These are phyloP conservation scores for Alectura lathami DNA, from an alignment of 2,113 vertebrate species.

Conservation along the genomic window DNA sequence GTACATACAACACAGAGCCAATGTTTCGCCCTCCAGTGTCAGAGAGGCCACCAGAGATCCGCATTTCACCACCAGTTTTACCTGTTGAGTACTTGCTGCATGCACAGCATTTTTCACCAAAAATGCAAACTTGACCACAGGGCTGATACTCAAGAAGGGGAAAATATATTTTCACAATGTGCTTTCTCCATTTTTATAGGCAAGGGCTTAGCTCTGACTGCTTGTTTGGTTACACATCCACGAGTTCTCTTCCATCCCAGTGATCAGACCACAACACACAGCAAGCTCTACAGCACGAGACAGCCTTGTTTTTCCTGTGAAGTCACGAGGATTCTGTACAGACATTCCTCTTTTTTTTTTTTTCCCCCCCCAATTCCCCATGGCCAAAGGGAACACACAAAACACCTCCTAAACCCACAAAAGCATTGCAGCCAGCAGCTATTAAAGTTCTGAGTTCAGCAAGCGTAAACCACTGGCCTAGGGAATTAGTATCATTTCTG, in stretches of 20 bases:
- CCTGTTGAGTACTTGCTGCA: background rate
- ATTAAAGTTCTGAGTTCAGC: background rate
- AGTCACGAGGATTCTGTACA: background rate
- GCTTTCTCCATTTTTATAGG: background rate
- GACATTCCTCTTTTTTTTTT: background rate
- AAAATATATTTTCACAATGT: background rate
- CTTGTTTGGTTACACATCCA: background rate
- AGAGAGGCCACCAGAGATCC: background rate
- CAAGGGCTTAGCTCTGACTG: background rate
- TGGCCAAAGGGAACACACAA: background rate
- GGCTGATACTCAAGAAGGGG: background rate
- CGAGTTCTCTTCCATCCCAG: background rate
- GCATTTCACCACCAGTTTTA: background rate
- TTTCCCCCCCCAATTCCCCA: accelerated
- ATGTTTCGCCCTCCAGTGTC: background rate
- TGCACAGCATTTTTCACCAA: background rate
- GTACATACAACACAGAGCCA: background rate
- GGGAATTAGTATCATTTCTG: background rate
- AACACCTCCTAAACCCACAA: slow-evolving; percentile 41
- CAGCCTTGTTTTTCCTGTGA: background rate
- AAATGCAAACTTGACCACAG: background rate
- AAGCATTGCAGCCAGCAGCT: slow-evolving; percentile 28
- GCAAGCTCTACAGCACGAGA: background rate
- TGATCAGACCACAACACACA: background rate
- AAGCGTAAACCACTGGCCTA: background rate